Evolutionary conservation across 2,888 invertebrate genomes (phyloP).

Genomic region (Hermodice carunculata): DNA sequence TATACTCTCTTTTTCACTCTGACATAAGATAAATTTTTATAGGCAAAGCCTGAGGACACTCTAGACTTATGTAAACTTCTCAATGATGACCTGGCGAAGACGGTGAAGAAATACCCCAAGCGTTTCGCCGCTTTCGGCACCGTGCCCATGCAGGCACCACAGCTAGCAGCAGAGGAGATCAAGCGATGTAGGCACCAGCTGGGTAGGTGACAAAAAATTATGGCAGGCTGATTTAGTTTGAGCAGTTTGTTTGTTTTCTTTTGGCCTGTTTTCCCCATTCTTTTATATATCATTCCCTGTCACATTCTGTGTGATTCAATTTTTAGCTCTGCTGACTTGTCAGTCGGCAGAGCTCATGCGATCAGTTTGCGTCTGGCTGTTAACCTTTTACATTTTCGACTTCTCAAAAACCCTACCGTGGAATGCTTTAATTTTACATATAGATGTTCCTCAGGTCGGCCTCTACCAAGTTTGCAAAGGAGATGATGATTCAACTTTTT

Average conservation of each 20-base stretch:
- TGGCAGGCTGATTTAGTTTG: not conserved
- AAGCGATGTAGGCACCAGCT: conserved; percentile 69
- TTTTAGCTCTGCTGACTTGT: no score
- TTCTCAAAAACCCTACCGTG: no score
- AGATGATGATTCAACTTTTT: no score
- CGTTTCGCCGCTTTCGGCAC: conserved; percentile 73
- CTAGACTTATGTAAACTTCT: conserved; percentile 71
- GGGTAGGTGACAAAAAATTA: conserved; percentile 44
- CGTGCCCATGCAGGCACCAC: conserved; percentile 73
- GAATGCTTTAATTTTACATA: no score
- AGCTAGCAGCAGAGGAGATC: conserved; percentile 72
- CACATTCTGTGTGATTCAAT: no score
- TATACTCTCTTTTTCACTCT: not conserved
- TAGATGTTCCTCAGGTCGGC: no score
- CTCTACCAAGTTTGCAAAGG: no score
- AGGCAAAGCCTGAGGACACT: conserved; percentile 73
- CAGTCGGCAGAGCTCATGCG: no score
- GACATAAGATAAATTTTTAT: conserved; percentile 2
- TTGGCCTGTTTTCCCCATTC: no score
- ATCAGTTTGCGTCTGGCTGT: no score
- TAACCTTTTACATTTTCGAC: no score
- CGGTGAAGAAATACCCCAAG: conserved; percentile 69
- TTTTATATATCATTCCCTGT: no score
- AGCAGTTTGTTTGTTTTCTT: not conserved
- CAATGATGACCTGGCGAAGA: conserved; percentile 72